These are phyloP conservation scores for Emydocephalus ijimae DNA, from an alignment of 2,113 vertebrate species.

Conservation along the genomic window DNA sequence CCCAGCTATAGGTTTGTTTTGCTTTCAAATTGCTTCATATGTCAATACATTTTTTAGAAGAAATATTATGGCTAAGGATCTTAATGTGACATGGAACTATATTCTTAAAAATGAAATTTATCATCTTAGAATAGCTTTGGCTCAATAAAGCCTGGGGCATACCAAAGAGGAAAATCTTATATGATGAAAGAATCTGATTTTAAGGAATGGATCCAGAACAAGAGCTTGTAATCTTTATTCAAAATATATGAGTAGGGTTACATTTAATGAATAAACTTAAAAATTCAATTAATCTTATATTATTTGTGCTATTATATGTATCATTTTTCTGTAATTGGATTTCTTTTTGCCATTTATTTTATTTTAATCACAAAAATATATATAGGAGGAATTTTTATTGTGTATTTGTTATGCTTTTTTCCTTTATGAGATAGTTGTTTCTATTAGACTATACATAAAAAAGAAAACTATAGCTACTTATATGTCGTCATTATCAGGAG, in stretches of 20 bases:
- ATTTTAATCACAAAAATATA: not conserved
- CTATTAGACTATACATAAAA: not conserved
- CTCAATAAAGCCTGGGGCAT: not conserved
- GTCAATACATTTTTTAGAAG: not conserved
- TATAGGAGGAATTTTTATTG: not conserved
- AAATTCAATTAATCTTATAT: not conserved
- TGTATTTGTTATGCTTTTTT: not conserved
- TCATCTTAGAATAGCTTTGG: not conserved
- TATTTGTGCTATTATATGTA: not conserved
- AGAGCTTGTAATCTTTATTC: not conserved
- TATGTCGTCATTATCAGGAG: not conserved
- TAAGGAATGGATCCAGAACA: not conserved
- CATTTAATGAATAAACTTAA: not conserved
- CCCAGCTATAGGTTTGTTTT: not conserved
- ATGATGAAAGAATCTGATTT: not conserved
- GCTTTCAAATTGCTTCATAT: not conserved
- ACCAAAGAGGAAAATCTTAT: not conserved
- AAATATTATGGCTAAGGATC: not conserved
- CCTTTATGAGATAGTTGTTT: not conserved
- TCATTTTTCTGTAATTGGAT: not conserved
- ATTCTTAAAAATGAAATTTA: not conserved
- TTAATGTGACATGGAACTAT: not conserved
- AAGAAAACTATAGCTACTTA: not conserved
- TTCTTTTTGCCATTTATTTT: not conserved
- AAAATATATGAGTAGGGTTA: not conserved